These are phyloP conservation scores for Helarctos malayanus DNA, from an alignment of 2,797 vertebrate species.

Conservation along the genomic window DNA sequence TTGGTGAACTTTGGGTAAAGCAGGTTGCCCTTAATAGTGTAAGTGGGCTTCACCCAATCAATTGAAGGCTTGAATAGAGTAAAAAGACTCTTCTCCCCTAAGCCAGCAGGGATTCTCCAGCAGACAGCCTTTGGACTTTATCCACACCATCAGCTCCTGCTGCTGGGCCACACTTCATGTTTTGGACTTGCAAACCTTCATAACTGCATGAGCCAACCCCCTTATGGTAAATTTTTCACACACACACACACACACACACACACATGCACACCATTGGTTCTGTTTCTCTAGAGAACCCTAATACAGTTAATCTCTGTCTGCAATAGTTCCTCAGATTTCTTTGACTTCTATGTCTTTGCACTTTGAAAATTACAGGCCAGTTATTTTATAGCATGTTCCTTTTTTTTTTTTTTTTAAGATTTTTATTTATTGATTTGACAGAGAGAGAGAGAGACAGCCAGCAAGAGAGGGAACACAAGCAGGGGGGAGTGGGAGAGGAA, in stretches of 20 bases:
- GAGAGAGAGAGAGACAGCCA: no score
- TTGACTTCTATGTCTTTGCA: neutral
- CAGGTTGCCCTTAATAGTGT: neutral
- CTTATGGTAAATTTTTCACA: neutral
- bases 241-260: no score
- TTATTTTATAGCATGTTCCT: neutral
- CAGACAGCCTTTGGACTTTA: neutral
- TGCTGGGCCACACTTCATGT: neutral
- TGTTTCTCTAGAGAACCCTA: neutral
- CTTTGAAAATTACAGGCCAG: neutral
- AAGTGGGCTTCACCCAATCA: neutral
- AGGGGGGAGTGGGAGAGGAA: no score
- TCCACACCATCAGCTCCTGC: no score
- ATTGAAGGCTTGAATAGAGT: neutral
- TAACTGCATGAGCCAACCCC: neutral
- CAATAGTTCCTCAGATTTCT: neutral
- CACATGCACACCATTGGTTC: neutral
- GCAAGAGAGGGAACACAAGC: no score
- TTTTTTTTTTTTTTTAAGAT: neutral
- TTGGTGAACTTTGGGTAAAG: neutral
- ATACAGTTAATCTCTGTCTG: neutral
- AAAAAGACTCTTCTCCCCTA: neutral
- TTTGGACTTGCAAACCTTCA: neutral
- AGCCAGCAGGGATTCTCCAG: neutral
- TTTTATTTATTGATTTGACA: no score